phyloP scores from a whole-genome alignment of 2,113 vertebrate genomes.

The Pollimyrus isidori region DNA sequence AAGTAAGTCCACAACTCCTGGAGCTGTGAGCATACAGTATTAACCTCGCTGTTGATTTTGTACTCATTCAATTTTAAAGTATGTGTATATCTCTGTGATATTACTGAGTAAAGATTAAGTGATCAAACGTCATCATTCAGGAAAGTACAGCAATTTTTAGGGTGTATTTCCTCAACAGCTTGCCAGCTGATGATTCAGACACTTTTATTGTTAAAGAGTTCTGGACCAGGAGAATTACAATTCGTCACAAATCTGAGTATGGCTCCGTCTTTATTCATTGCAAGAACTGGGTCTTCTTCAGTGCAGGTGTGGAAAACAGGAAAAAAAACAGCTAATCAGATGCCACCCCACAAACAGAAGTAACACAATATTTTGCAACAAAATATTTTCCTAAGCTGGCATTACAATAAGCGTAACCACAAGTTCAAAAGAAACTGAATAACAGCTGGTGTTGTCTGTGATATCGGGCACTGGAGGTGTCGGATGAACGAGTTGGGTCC shows the following conservation, averaged over 20 bases:
- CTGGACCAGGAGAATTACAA: not conserved
- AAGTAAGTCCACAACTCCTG: not conserved
- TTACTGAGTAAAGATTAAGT: not conserved
- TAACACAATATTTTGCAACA: conserved; percentile 14
- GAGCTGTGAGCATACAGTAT: not conserved
- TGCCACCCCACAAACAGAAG: conserved; percentile 17
- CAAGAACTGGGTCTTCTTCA: conserved; percentile 2
- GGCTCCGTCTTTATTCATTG: not conserved
- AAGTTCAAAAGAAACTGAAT: conserved; percentile 21
- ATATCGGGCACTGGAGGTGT: conserved; percentile 13
- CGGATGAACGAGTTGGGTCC: not conserved
- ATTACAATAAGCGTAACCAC: not conserved
- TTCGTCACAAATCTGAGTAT: not conserved
- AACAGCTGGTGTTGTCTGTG: conserved; percentile 18
- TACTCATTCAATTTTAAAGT: not conserved
- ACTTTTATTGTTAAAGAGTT: not conserved
- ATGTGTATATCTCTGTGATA: not conserved
- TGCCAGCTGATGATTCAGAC: not conserved
- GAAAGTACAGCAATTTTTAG: not conserved
- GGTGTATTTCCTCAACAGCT: not conserved
- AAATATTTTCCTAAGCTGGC: not conserved
- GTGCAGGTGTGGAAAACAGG: not conserved
- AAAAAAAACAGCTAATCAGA: conserved; percentile 16
- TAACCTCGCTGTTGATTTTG: not conserved
- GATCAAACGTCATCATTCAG: not conserved